Percentiles rank a stretch among this genome's conserved stretches.
Conservation (phyloP, 1,140 invertebrate genomes). For the Eriocheir sinensis region DNA sequence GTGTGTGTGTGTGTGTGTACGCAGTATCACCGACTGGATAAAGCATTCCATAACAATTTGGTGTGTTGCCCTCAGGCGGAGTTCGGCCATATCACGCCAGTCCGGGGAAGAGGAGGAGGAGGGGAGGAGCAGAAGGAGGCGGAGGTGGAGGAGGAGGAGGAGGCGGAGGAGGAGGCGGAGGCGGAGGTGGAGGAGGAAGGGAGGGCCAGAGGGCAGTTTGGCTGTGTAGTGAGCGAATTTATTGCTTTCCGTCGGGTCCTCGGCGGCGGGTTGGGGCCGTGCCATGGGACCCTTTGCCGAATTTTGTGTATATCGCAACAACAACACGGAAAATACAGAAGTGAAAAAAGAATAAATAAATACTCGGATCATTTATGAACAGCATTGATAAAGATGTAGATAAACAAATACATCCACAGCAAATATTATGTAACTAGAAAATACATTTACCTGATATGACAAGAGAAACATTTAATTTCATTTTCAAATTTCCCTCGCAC, state of each 20-base stretch:
- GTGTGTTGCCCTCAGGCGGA: slow-evolving; percentile 67
- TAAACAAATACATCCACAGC: not conserved
- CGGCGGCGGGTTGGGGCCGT: no score
- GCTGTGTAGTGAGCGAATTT: slow-evolving; percentile 64
- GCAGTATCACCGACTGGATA: slow-evolving; percentile 73
- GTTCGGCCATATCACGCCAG: slow-evolving; percentile 72
- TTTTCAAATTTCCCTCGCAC: not conserved
- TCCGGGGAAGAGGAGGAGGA: not conserved
- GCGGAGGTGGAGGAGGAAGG: slow-evolving; percentile 27
- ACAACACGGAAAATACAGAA: not conserved
- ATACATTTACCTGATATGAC: not conserved
- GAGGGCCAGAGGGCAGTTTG: slow-evolving; percentile 41
- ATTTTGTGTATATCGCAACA: no score
- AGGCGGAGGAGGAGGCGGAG: slow-evolving; percentile 40
- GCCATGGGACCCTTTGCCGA: no score
- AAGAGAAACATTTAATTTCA: no score
- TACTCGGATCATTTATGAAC: not conserved
- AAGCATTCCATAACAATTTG: slow-evolving; percentile 76
- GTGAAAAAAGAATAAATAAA: not conserved
- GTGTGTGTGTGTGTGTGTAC: slow-evolving; percentile 44
- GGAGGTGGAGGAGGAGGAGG: slow-evolving; percentile 4
- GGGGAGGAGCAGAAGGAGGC: slow-evolving; percentile 34
- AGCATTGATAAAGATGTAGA: not conserved
- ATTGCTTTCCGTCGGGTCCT: slow-evolving; percentile 58
- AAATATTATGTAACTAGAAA: not conserved